A percentile compares a stretch with the other conserved stretches of the same genome.
Conservation (phyloP, 2,797 vertebrate species). For the Argya squamiceps region DNA sequence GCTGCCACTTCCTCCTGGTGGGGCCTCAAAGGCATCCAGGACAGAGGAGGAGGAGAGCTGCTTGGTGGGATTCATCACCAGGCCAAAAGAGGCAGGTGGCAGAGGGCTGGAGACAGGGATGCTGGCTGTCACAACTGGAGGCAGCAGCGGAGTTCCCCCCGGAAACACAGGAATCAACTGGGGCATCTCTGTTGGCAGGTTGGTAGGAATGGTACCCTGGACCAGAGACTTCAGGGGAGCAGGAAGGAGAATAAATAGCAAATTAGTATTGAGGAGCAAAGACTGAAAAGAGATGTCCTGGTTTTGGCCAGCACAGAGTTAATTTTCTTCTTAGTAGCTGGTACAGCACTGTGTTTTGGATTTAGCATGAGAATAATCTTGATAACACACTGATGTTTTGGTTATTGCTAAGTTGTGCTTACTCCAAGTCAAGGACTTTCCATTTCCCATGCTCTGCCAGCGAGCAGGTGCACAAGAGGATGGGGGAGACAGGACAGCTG, state of each 20-base stretch:
- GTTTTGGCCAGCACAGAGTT: neutral
- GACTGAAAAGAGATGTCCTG: neutral
- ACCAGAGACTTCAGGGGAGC: conserved; percentile 74
- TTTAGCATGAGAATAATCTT: neutral
- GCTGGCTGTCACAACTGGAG: conserved; percentile 79
- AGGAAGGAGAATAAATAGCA: neutral
- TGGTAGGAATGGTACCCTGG: conserved; percentile 85
- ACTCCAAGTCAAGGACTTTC: neutral
- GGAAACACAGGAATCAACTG: conserved; percentile 85
- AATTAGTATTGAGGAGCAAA: neutral
- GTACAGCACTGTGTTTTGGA: neutral
- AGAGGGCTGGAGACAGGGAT: conserved; percentile 86
- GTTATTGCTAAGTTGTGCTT: neutral
- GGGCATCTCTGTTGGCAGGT: conserved; percentile 90
- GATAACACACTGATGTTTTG: neutral
- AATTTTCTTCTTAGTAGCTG: neutral
- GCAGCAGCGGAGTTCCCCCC: conserved; percentile 72
- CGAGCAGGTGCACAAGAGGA: neutral
- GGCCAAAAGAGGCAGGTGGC: conserved; percentile 86
- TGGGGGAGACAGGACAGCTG: neutral
- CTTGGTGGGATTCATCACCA: conserved; percentile 79
- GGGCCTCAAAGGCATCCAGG: conserved; percentile 71
- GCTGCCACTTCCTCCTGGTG: conserved; percentile 26
- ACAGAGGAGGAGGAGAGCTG: conserved; percentile 78
- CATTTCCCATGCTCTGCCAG: neutral